A percentile compares a stretch with the other conserved stretches of the same genome.
phyloP scores from a whole-genome alignment of 2,888 invertebrate genomes.

The Creontiades dilutus region DNA sequence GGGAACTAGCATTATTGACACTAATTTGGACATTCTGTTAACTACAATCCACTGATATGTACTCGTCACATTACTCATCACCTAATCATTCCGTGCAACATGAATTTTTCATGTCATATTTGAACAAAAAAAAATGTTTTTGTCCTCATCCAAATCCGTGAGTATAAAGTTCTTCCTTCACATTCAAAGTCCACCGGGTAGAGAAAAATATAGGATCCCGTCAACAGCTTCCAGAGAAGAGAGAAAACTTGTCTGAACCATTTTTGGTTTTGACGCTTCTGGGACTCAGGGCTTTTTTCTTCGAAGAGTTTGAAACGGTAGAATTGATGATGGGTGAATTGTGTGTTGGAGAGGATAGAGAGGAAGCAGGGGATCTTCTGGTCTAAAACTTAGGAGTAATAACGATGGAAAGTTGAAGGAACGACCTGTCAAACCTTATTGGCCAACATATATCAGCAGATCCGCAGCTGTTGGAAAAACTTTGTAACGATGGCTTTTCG shows the following conservation, averaged over 20 bases:
- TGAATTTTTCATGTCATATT: too few relatives aligned
- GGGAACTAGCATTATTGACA: too few relatives aligned
- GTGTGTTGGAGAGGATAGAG: neutral
- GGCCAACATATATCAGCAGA: slow-evolving; percentile 64
- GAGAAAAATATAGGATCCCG: slow-evolving; percentile 5
- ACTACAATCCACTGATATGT: too few relatives aligned
- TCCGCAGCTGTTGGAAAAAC: slow-evolving; percentile 59
- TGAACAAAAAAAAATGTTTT: neutral
- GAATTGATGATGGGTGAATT: slow-evolving; percentile 5
- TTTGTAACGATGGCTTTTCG: slow-evolving; percentile 37
- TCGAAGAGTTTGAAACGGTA: slow-evolving; percentile 1
- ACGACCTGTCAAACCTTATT: slow-evolving; percentile 65
- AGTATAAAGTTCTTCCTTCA: neutral
- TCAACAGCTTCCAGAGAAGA: slow-evolving; percentile 5
- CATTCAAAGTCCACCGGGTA: neutral
- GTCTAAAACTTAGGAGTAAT: slow-evolving; percentile 52
- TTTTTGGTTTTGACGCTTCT: slow-evolving; percentile 19
- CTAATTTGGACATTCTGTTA: too few relatives aligned
- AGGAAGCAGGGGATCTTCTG: slow-evolving; percentile 18
- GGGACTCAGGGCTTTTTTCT: neutral
- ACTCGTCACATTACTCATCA: too few relatives aligned
- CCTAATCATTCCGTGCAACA: too few relatives aligned
- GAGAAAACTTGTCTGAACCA: neutral
- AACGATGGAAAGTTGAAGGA: slow-evolving; percentile 60
- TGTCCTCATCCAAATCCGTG: neutral